Conservation (phyloP, 2,797 vertebrate species). For the Onychomys arenicola region DNA sequence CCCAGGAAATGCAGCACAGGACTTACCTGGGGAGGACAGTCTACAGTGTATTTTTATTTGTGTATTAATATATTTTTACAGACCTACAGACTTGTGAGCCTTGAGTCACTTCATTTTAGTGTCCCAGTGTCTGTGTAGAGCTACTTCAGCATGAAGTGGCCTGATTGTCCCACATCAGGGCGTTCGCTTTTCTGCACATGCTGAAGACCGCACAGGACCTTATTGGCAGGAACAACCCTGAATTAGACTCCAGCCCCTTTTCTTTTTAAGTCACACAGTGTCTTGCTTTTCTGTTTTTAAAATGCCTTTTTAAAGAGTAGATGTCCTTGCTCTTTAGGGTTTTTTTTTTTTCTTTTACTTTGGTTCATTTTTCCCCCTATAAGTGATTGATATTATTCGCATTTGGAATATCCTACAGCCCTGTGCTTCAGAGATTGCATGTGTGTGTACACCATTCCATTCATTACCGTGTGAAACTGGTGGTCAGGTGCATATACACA, state of each 20-base stretch:
- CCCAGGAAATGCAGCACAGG: background rate
- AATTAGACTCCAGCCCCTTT: no score
- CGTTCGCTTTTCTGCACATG: background rate
- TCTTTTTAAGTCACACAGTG: background rate
- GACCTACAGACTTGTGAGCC: constrained; percentile 45
- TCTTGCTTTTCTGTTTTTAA: background rate
- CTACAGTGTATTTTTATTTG: constrained; percentile 17
- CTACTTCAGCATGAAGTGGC: constrained; percentile 7
- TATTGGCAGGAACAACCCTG: background rate
- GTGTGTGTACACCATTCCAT: background rate
- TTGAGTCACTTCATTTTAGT: constrained; percentile 59
- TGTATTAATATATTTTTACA: constrained; percentile 50
- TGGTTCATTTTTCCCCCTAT: constrained; percentile 7
- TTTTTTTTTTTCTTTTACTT: constrained; percentile 23
- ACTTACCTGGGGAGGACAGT: background rate
- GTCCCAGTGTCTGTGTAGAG: background rate
- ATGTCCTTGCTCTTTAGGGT: background rate
- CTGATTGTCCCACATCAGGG: background rate
- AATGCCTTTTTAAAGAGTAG: background rate
- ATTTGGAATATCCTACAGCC: background rate
- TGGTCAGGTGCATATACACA: background rate
- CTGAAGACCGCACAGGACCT: background rate
- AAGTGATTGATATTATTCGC: background rate
- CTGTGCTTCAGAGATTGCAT: background rate
- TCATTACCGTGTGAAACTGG: background rate